Percentiles rank a stretch among this genome's conserved stretches.
Conservation (phyloP, 2,888 invertebrate species). For the Pammene aurita region DNA sequence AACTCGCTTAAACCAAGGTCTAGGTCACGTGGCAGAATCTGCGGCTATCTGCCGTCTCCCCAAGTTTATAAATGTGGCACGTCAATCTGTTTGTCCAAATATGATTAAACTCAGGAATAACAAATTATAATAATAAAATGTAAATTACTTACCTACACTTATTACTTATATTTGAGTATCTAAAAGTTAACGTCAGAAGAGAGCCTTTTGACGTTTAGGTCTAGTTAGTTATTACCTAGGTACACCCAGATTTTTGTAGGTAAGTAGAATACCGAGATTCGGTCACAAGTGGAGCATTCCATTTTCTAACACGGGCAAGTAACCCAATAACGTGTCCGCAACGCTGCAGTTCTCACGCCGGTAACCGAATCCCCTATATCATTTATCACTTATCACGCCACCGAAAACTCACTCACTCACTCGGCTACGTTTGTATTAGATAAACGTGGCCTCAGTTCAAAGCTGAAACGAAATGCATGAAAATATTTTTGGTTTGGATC, state of each 20-base stretch:
- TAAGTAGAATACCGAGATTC: neutral
- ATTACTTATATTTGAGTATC: too few species aligned
- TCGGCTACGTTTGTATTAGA: slow-evolving; percentile 31
- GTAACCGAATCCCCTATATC: slow-evolving; percentile 68
- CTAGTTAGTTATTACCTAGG: too few species aligned
- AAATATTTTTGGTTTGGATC: neutral
- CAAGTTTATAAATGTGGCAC: too few species aligned
- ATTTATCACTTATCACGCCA: slow-evolving; percentile 68
- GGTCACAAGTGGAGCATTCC: slow-evolving; percentile 38
- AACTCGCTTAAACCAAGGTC: too few species aligned
- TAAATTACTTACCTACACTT: too few species aligned
- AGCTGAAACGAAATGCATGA: neutral
- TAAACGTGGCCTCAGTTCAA: slow-evolving; percentile 51
- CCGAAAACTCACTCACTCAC: slow-evolving; percentile 24
- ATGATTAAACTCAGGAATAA: too few species aligned
- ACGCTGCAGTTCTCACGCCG: slow-evolving; percentile 69
- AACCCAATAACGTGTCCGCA: slow-evolving; percentile 63
- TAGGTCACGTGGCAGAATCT: too few species aligned
- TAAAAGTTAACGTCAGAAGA: too few species aligned
- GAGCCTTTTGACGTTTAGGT: too few species aligned
- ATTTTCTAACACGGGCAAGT: slow-evolving; percentile 52
- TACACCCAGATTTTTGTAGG: neutral
- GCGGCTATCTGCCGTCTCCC: too few species aligned
- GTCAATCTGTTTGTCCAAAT: too few species aligned
- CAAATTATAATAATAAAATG: too few species aligned